phyloP scores from a whole-genome alignment of 2,113 vertebrate genomes.

The Bettongia penicillata region DNA sequence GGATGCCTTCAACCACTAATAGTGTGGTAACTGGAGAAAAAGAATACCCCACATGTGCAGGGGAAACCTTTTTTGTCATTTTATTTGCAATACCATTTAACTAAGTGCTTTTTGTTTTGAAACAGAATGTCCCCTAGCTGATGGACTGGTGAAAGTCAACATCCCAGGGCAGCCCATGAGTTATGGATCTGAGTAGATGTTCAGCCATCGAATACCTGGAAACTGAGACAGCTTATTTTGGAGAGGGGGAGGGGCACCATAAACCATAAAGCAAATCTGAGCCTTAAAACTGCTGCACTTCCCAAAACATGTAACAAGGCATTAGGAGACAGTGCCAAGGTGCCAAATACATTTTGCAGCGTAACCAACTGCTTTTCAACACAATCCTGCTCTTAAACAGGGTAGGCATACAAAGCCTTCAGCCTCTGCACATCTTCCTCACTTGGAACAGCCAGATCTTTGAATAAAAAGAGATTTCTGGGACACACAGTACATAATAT shows the following conservation, averaged over 20 bases:
- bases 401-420: no score
- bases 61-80: neutral
- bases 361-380: neutral
- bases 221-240: neutral
- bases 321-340: neutral
- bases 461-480: conserved; percentile 13
- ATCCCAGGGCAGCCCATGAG: neutral
- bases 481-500: neutral
- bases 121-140: neutral
- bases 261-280: neutral
- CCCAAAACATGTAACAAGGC: neutral
- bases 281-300: neutral
- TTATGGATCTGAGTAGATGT: neutral
- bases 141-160: neutral
- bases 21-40: neutral
- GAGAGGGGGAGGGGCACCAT: neutral
- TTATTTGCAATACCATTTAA: neutral
- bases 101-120: neutral
- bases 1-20: neutral
- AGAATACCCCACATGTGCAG: neutral
- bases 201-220: neutral
- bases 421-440: neutral
- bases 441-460: neutral
- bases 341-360: neutral
- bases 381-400: neutral